Evolutionary conservation across 2,888 invertebrate genomes (phyloP).

Genomic region (Xylota segnis): DNA sequence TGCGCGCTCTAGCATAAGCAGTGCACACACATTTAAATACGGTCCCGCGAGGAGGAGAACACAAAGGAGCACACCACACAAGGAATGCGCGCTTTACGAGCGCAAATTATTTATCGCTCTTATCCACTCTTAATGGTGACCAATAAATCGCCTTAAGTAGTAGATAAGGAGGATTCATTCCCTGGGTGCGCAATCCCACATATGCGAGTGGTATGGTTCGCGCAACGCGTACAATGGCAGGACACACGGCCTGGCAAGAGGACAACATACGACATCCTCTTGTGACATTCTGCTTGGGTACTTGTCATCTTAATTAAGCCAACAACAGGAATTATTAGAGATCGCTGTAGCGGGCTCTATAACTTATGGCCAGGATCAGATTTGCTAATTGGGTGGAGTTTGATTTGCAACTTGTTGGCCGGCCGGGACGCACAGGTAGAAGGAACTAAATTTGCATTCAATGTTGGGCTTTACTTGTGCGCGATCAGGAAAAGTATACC

Average conservation of each 20-base stretch:
- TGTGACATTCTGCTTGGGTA: conserved; percentile 76
- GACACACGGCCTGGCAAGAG: conserved; percentile 15
- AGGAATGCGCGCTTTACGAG: conserved; percentile 75
- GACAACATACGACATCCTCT: conserved; percentile 68
- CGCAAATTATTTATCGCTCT: conserved; percentile 77
- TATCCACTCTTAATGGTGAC: conserved; percentile 77
- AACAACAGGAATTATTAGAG: conserved; percentile 75
- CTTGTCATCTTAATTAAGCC: conserved; percentile 77
- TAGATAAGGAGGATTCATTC: conserved; percentile 76
- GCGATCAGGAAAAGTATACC: too few species aligned
- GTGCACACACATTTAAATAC: conserved; percentile 44
- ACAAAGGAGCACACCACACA: conserved; percentile 51
- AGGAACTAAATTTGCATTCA: background rate
- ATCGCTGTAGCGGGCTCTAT: conserved; percentile 48
- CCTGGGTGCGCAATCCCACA: conserved; percentile 54
- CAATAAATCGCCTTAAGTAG: conserved; percentile 77
- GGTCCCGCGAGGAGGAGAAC: conserved; percentile 39
- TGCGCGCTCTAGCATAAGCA: conserved; percentile 40
- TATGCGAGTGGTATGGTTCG: conserved; percentile 52
- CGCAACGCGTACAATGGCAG: too few species aligned
- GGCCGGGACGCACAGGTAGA: background rate
- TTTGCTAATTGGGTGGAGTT: conserved; percentile 72
- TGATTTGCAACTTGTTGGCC: conserved; percentile 62
- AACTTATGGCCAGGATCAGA: conserved; percentile 69
- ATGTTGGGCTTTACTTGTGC: background rate